These are phyloP conservation scores for Trichopria drosophilae DNA, from an alignment of 2,888 invertebrate genomes.

Conservation along the genomic window DNA sequence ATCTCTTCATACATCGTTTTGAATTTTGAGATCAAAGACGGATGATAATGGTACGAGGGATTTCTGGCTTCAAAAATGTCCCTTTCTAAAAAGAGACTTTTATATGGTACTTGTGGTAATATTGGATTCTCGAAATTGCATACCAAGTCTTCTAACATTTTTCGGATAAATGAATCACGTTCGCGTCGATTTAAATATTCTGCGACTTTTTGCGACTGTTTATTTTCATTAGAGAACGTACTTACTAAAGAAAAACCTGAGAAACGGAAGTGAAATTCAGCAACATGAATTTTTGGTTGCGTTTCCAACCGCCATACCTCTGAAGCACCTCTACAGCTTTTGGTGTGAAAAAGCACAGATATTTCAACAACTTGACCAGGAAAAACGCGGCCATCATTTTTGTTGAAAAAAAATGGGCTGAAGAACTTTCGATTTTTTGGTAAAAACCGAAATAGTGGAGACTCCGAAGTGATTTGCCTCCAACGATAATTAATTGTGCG, in stretches of 20 bases:
- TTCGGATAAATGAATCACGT: conserved; percentile 32
- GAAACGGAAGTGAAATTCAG: conserved; percentile 37
- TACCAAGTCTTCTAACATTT: conserved; percentile 39
- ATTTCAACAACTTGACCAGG: conserved; percentile 61
- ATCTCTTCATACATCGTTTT: conserved; percentile 31
- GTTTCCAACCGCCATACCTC: conserved; percentile 62
- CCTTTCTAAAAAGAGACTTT: conserved; percentile 36
- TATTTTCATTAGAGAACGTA: not conserved
- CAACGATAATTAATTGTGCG: conserved; percentile 61
- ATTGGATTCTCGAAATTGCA: conserved; percentile 7
- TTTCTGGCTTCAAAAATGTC: conserved; percentile 43
- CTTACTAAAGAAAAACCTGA: conserved; percentile 30
- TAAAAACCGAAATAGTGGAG: not conserved
- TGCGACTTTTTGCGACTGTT: conserved; percentile 28
- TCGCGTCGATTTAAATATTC: conserved; percentile 34
- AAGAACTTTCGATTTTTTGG: conserved; percentile 35
- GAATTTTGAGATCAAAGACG: conserved; percentile 34
- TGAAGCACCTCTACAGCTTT: conserved; percentile 54
- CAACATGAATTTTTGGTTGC: conserved; percentile 51
- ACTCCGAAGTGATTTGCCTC: conserved; percentile 40
- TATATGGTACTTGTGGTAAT: conserved; percentile 32
- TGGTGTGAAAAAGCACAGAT: conserved; percentile 60
- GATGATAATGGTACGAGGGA: conserved; percentile 38
- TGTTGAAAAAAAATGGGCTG: conserved; percentile 64
- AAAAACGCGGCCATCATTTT: conserved; percentile 61